Percentiles rank a stretch among this genome's conserved stretches.
Evolutionary conservation across 2,113 vertebrate genomes (phyloP).

Genomic region (Chrysemys picta): DNA sequence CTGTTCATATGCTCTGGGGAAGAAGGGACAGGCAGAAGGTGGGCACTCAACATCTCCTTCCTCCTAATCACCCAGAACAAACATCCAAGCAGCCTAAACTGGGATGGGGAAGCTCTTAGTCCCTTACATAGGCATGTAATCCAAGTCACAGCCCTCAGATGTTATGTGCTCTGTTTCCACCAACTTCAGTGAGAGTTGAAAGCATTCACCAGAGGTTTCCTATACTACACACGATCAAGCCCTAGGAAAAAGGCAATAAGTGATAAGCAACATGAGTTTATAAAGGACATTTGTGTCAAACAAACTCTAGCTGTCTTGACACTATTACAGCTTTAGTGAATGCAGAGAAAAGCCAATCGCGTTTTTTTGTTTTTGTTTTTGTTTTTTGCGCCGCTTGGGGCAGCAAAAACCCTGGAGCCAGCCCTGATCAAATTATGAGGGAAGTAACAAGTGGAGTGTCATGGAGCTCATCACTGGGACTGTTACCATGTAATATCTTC

Average conservation of each 20-base stretch:
- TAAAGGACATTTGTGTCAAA: background rate
- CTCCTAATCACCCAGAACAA: background rate
- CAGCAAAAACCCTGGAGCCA: too few species aligned
- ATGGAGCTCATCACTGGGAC: background rate
- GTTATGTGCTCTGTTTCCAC: accelerated
- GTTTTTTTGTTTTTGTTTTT: too few species aligned
- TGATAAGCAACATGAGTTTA: background rate
- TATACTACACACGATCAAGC: background rate
- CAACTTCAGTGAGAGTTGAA: background rate
- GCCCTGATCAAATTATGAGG: background rate
- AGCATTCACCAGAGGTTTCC: background rate
- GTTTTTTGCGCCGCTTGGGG: too few species aligned
- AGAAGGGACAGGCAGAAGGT: background rate
- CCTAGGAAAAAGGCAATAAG: background rate
- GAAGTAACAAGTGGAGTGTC: background rate
- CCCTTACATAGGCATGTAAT: background rate
- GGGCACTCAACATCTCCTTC: background rate
- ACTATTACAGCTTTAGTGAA: background rate
- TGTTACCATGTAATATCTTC: background rate
- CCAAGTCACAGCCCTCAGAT: background rate
- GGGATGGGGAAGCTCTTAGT: background rate
- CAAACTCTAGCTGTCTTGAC: background rate
- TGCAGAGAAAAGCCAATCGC: background rate
- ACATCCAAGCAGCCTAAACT: background rate
- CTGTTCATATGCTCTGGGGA: background rate